Evolutionary conservation across 2,888 invertebrate genomes (phyloP).

Genomic region (Acronicta psi): DNA sequence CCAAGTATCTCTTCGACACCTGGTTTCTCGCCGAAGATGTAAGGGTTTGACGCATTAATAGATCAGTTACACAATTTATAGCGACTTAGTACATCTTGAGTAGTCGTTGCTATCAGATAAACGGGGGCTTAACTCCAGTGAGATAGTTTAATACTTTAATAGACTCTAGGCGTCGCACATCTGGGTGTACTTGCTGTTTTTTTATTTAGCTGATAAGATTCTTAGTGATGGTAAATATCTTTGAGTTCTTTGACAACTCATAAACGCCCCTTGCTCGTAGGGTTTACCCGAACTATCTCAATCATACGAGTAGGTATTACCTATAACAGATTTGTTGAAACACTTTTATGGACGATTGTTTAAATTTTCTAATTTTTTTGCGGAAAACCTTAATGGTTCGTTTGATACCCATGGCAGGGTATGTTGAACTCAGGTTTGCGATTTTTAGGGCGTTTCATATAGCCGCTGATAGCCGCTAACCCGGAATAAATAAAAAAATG

Average conservation of each 20-base stretch:
- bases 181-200: constrained; percentile 21
- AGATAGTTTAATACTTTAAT: constrained; percentile 58
- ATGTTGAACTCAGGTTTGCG: no score
- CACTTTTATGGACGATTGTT: no score
- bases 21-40: constrained; percentile 22
- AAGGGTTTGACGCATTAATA: constrained; percentile 10
- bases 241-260: background rate
- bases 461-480: no score
- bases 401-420: no score
- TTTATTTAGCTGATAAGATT: background rate
- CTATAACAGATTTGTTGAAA: no score
- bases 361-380: no score
- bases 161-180: constrained; percentile 24
- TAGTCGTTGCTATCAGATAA: constrained; percentile 59
- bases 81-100: constrained; percentile 45
- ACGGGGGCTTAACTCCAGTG: constrained; percentile 52
- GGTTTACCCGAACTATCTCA: no score
- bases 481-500: no score
- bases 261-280: background rate
- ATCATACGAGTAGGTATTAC: no score
- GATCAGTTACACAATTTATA: constrained; percentile 43
- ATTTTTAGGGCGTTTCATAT: no score
- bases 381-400: no score
- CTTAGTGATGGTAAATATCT: background rate
- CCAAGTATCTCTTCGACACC: constrained; percentile 6